Base-by-base conservation (phyloP, 2,113 vertebrate species). In the Mobula birostris region DNA sequence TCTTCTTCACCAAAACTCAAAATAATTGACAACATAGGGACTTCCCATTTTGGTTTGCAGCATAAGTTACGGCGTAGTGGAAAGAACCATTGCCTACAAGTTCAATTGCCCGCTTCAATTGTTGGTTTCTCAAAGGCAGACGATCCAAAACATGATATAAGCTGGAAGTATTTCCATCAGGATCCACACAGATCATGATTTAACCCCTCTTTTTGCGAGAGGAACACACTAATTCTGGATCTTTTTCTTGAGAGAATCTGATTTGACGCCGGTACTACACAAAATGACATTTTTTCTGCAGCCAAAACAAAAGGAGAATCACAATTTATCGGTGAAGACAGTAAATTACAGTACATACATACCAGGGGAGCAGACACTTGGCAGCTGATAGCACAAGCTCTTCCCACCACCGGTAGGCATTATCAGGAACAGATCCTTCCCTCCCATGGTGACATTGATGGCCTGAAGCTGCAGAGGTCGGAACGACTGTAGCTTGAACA, bases 331-430 rank as follows among this genome's bases (percentile, higher is more conserved):
- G 21, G 19, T 1, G 27, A 17, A 8, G 5, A n/a, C 85, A 66
- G 85, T 19, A 90, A 15, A 11, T 80, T 94, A 24, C 19, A 66
- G 58, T n/a, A 95, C 96, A 6, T 96, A 99, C 96, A 6, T 96
- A 99, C 99, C 99, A 0, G 98, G 95, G 56, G 98, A 98, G 96
- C 97, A 98, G 93, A 98, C 95, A 4, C 99, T 98, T 72, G 99
- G 98, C 66, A 99, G 96, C 96, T 99, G 98, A 95, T 98, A 99
- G 95, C 99, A 99, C 80, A 99, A 97, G 87, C 99, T 99, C 95
- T 99, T 99, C 0, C 99, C 99, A 77, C 98, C 97, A 48, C 99
- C 99, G 0, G 99, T 99, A 1, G 99, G 99, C 98, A 99, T 99
- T 58, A 99, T 98, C 79, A 99, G 97, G 95, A 99, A 99, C 32